phyloP scores from a whole-genome alignment of 2,113 vertebrate genomes.

The Nycticorax nycticorax region DNA sequence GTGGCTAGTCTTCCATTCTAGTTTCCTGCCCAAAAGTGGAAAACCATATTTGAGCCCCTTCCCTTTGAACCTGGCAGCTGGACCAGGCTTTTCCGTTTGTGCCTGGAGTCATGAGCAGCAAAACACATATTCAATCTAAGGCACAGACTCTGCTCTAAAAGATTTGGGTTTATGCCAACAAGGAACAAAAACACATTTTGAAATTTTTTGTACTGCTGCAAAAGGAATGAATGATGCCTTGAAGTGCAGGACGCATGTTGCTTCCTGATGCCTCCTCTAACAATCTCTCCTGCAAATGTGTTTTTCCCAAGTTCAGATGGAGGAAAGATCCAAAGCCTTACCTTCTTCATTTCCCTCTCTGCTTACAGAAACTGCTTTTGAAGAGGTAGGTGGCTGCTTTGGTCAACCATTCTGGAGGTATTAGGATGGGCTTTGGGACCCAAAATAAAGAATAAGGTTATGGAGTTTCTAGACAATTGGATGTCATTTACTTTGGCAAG shows the following conservation, averaged over 20 bases:
- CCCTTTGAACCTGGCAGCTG: conserved; percentile 34
- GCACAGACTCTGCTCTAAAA: not conserved
- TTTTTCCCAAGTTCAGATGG: not conserved
- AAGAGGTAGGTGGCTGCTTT: not conserved
- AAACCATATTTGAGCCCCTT: not conserved
- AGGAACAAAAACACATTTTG: not conserved
- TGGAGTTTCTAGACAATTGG: not conserved
- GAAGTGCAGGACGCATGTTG: not conserved
- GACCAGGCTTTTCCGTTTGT: not conserved
- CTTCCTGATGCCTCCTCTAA: not conserved
- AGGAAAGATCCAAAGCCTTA: not conserved
- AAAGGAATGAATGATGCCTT: not conserved
- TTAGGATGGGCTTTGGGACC: not conserved
- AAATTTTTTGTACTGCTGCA: not conserved
- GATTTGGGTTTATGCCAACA: not conserved
- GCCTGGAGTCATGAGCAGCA: conserved; percentile 18
- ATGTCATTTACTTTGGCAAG: conserved; percentile 20
- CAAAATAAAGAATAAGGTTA: not conserved
- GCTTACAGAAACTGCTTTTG: not conserved
- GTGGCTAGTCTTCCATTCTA: not conserved
- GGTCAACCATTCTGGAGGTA: not conserved
- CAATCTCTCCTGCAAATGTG: not conserved
- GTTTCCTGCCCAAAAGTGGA: not conserved
- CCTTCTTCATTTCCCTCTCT: not conserved
- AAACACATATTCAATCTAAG: not conserved